Evolutionary conservation across 2,797 vertebrate species (phyloP), one percentile per base, ranked within the genome.

Genomic region (Bucorvus abyssinicus): DNA sequence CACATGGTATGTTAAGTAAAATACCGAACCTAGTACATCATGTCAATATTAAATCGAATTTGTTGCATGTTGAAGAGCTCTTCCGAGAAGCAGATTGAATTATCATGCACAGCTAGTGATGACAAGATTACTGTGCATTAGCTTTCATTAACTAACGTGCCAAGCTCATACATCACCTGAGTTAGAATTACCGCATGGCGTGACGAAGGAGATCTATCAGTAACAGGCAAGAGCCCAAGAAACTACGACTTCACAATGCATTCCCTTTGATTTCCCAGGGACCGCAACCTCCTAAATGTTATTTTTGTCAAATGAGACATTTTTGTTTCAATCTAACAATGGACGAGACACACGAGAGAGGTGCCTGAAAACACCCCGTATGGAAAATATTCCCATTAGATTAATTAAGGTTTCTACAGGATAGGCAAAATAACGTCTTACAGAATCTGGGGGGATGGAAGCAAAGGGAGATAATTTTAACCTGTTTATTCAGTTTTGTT

Each of bases 71-170:
- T 93, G 76, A 96, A 90, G 84, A 90, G 68, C 87, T 84, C 89
- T 89, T 95, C 76, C 0, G 40, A 94, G 84, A 50, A 89, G 64
- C 89, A 88, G 89, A 95, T 93, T 93, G 93, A 89, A 93, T 96
- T 96, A 96, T 44, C 84, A 92, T 88, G 96, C 94, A 93, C 93
- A 97, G 93, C 83, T 89, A 96, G 92, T 64, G 93, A 95, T 93
- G 96, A 95, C 87, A 91, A 79, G 74, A 93, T 89, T 90, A 90
- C 65, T 82, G 89, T 71, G 89, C 80, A 80, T 94, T 88, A 95
- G 74, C 77, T 78, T 96, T 93, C 80, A 94, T 95, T 94, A 94
- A 93, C 88, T 67, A 85, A 92, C 16, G 77, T 81, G 56, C 63
- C 63, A 65, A 79, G 90, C 94, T 93, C 94, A 92, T 91, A 61